phyloP scores from a whole-genome alignment of 2,113 vertebrate genomes.

The Himantopus leucocephalus region DNA sequence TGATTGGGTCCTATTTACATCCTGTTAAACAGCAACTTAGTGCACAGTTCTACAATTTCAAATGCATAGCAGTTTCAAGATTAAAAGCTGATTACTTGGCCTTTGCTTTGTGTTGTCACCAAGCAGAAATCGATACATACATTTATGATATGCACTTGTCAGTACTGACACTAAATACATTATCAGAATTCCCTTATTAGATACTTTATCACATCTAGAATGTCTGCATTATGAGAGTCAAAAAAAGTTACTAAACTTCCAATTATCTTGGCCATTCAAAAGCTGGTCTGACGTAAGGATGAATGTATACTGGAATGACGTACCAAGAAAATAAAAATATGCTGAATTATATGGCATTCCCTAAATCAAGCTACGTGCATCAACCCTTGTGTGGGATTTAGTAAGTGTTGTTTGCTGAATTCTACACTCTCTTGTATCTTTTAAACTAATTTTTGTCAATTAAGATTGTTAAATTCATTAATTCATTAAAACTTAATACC shows the following conservation, averaged over 20 bases:
- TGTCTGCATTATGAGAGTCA: not conserved
- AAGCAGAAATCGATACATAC: not conserved
- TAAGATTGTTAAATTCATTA: constrained; percentile 14
- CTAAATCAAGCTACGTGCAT: not conserved
- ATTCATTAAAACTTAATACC: not conserved
- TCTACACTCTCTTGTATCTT: not conserved
- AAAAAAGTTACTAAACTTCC: not conserved
- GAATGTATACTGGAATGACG: accelerated
- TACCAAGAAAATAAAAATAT: not conserved
- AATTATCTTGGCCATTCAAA: not conserved
- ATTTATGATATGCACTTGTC: not conserved
- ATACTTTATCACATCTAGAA: not conserved
- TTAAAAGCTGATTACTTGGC: not conserved
- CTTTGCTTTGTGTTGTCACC: not conserved
- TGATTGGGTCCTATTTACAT: not conserved
- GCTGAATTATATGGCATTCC: not conserved
- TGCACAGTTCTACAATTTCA: not conserved
- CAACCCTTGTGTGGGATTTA: not conserved
- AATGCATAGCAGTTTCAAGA: not conserved
- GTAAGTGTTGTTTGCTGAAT: not conserved
- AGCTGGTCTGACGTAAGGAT: not conserved
- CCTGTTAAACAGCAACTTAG: not conserved
- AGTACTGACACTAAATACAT: not conserved
- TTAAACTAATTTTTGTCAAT: not conserved
- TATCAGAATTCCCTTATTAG: not conserved